Base-by-base conservation (phyloP, 2,797 vertebrate species). In the Pogoniulus pusillus region DNA sequence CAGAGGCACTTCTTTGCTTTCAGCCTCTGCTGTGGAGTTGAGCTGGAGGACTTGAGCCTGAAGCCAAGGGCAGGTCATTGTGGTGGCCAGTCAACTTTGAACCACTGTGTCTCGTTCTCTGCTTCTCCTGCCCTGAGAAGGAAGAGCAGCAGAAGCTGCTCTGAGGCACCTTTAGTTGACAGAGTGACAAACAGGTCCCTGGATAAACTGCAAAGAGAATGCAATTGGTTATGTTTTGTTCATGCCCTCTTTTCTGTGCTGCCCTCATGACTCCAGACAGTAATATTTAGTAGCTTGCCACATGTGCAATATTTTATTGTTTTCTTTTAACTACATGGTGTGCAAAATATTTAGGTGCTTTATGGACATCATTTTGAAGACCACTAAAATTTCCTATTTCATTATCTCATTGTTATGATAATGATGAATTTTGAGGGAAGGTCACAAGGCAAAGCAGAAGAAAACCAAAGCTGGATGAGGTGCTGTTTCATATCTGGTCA, bases 401-500 rank as follows among this genome's bases (percentile, higher is more conserved):
- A 34, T 93, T 80, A 93, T 66, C 39, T 86, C 11, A 79, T 92
- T 87, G 82, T 80, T 81, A 57, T 60, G 74, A 29, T 76, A 80
- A 85, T 66, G 26, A 68, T 73, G 26, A 78, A 75, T 84, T 90
- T 87, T 58, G 84, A 47, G 5, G 39, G 37, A 93, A 85, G 29
- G 8, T 4, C 41, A 80, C 77, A 87, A 65, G 87, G 2, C 29
- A 94, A 94, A 93, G 8, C 9, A 88, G 94, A 95, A 71, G 69
- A 76, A 80, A 92, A 78, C 76, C 94, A 96, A 95, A 82, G 37
- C 41, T 64, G 82, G 22, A 70, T 35, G 30, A 82, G 12, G 4
- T 93, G 29, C 47, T 89, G 12, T 91, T 95, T 91, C 58, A 45
- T 93, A 60, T 78, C 57, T 77, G 79, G 14, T 35, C 81, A 85